These are phyloP conservation scores for Drosophila repletoides DNA, from an alignment of 1,140 invertebrate genomes.

Conservation along the genomic window DNA sequence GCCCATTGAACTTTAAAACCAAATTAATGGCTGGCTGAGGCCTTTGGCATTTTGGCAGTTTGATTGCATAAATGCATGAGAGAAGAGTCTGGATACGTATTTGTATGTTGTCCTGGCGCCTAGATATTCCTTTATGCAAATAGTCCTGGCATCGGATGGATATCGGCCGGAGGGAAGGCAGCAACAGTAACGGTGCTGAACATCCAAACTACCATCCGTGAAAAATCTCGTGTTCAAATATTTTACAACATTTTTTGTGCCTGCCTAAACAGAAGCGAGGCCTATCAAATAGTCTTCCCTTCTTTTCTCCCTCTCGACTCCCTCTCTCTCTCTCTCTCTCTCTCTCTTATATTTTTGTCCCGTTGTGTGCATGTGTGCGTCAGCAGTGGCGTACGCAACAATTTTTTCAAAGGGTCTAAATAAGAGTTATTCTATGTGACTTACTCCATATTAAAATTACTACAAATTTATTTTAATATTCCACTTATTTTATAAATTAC, in stretches of 20 bases:
- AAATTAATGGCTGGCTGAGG: conserved; percentile 16
- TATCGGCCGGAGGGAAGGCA: neutral
- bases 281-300: conserved; percentile 3
- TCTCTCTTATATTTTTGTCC: neutral
- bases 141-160: conserved; percentile 2
- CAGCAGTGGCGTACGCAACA: no score
- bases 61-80: conserved; percentile 44
- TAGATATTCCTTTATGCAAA: conserved; percentile 71
- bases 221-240: conserved; percentile 80
- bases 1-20: conserved; percentile 27
- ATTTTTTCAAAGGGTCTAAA: no score
- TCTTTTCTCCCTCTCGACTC: neutral
- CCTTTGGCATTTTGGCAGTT: conserved; percentile 5
- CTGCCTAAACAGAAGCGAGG: conserved; percentile 51
- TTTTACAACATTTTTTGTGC: conserved; percentile 77
- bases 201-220: conserved; percentile 79
- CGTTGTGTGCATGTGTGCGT: no score
- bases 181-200: conserved; percentile 66
- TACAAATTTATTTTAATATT: no score
- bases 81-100: neutral
- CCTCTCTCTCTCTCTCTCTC: neutral
- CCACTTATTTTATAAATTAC: no score
- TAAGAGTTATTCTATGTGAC: no score
- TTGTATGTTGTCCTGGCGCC: conserved; percentile 15
- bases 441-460: no score